Base-by-base conservation (phyloP, 2,113 vertebrate species). In the Rhagologus leucostigma region DNA sequence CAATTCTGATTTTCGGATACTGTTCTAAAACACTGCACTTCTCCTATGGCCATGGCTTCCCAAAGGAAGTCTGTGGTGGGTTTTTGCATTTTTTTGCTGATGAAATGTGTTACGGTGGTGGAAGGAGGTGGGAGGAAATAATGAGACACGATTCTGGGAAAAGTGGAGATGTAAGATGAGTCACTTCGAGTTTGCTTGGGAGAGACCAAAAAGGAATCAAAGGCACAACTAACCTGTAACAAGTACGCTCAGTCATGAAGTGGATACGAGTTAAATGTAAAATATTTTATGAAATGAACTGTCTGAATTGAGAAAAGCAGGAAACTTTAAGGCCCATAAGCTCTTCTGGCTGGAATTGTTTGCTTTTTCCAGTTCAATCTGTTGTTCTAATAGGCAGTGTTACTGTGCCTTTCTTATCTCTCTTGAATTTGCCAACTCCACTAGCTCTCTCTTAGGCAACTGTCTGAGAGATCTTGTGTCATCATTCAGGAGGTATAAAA, bases 111-210 rank as follows among this genome's bases (percentile, higher is more conserved):
- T 87, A 89, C 3, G 2, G 71, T 84, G 74, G 65, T 71, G 69
- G 91, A 91, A 90, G 63, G 33, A 91, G 87, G 89, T 84, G 70
- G 87, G 77, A 92, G 63, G 77, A 79, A 93, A 90, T 77, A 55
- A 89, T 77, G 86, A 94, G 73, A 84, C 49, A 65, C 23, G 16
- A 65, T 30, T 89, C 41, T 14, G 52, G 47, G 59, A 83, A 63
- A 89, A 91, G 53, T 39, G 63, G 79, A 76, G 84, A 73, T 80
- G 21, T 33, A 44, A 82, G 67, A 82, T 70, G 77, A 87, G 91
- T 79, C 13, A 30, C 80, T 90, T 29, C 3, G 42, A 16, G 52
- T 82, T 96, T 76, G 30, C 67, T 63, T 41, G 56, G 79, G 68
- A 92, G 50, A 77, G 11, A 63, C 53, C 13, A 4, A 75, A 73